These are phyloP conservation scores for Isoperla grammatica DNA, from an alignment of 2,888 invertebrate species.

Conservation along the genomic window DNA sequence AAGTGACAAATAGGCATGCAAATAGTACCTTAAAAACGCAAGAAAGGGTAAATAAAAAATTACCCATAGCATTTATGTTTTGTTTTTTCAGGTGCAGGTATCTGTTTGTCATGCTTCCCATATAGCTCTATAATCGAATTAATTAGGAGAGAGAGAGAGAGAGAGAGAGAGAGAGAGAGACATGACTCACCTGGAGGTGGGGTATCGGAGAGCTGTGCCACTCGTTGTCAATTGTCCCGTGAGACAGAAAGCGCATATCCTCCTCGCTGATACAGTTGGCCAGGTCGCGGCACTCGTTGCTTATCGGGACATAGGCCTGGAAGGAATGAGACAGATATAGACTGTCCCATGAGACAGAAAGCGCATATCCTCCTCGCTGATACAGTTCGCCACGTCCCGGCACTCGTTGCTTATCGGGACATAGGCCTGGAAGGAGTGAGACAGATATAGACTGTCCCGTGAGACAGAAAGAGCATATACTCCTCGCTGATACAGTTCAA, in stretches of 20 bases:
- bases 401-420: constrained; percentile 43
- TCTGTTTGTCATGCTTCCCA: too few relatives aligned
- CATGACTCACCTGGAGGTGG: constrained; percentile 32
- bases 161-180: too few relatives aligned
- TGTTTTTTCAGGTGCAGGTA: too few relatives aligned
- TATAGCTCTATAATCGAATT: too few relatives aligned
- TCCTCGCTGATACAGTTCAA: constrained; percentile 38
- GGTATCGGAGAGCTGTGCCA: constrained; percentile 24
- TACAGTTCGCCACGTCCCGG: constrained; percentile 40
- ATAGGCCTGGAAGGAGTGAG: constrained; percentile 39
- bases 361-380: constrained; percentile 35
- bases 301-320: constrained; percentile 42
- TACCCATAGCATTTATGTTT: too few relatives aligned
- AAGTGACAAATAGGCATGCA: too few relatives aligned
- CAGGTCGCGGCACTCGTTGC: constrained; percentile 43
- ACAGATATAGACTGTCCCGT: neutral
- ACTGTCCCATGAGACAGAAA: constrained; percentile 23
- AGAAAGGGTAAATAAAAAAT: too few relatives aligned
- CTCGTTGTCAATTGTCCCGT: neutral
- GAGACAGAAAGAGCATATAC: constrained; percentile 32
- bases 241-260: constrained; percentile 32
- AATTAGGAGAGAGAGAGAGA: too few relatives aligned
- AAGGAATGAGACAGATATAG: constrained; percentile 19
- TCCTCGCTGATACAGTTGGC: constrained; percentile 38
- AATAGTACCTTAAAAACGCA: too few relatives aligned